These are phyloP conservation scores for Limonius californicus DNA, from an alignment of 1,140 invertebrate genomes.

Conservation along the genomic window DNA sequence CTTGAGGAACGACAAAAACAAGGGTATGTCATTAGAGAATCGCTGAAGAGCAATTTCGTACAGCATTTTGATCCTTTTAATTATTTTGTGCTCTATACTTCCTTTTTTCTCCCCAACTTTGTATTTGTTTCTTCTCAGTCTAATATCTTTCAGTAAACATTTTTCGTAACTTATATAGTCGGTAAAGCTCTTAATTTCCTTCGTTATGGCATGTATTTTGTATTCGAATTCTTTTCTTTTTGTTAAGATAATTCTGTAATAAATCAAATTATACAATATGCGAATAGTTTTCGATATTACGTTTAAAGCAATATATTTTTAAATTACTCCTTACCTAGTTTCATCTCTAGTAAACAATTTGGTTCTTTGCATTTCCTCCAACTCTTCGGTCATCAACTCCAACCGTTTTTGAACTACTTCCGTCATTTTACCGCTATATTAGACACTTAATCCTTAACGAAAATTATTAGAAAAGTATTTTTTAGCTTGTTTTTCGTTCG, in stretches of 20 bases:
- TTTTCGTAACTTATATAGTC: conserved; percentile 34
- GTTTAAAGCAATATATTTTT: too few relatives aligned
- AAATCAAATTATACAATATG: too few relatives aligned
- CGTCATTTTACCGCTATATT: too few relatives aligned
- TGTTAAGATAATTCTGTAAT: conserved; percentile 28
- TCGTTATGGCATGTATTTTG: conserved; percentile 33
- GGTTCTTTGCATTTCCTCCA: conserved; percentile 29
- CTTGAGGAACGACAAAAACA: conserved; percentile 32
- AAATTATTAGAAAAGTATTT: too few relatives aligned
- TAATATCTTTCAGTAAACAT: conserved; percentile 27
- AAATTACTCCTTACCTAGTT: conserved; percentile 25
- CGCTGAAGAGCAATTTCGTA: conserved; percentile 33
- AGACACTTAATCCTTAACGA: too few relatives aligned
- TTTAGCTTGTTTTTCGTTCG: too few relatives aligned
- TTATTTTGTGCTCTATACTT: conserved; percentile 32
- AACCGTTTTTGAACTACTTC: conserved; percentile 29
- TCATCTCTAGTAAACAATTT: conserved; percentile 29
- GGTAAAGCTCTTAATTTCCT: conserved; percentile 31
- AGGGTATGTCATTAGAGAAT: conserved; percentile 30
- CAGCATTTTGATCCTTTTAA: conserved; percentile 31
- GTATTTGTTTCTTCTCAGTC: conserved; percentile 26
- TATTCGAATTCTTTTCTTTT: conserved; percentile 32
- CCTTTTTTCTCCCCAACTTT: conserved; percentile 28
- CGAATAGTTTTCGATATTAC: too few relatives aligned
- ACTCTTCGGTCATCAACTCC: conserved; percentile 30